phyloP scores from a whole-genome alignment of 2,888 invertebrate species.

The Gisinianus flammeolus region DNA sequence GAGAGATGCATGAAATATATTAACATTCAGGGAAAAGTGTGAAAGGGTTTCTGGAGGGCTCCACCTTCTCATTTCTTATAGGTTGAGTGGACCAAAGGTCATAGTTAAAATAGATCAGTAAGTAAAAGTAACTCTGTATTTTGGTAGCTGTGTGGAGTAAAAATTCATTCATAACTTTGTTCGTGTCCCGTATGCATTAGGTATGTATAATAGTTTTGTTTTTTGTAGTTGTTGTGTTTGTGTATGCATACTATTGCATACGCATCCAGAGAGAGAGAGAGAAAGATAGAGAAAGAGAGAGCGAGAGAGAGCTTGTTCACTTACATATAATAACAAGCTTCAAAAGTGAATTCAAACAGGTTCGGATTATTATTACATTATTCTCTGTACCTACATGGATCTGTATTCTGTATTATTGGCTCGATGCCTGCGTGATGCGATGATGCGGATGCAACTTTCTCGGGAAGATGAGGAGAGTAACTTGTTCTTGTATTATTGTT shows the following conservation, averaged over 20 bases:
- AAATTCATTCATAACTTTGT: constrained; percentile 32
- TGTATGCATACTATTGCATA: too few relatives aligned
- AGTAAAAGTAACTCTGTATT: background rate
- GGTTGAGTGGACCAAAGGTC: background rate
- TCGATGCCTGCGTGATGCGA: constrained; percentile 31
- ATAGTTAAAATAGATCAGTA: constrained; percentile 18
- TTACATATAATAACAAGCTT: background rate
- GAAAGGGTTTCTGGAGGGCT: background rate
- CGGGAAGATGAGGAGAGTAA: too few relatives aligned
- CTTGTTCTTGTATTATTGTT: too few relatives aligned
- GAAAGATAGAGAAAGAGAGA: too few relatives aligned
- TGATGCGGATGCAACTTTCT: background rate
- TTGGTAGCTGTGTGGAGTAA: background rate
- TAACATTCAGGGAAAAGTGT: constrained; percentile 3
- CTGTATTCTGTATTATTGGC: constrained; percentile 35
- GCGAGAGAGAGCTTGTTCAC: background rate
- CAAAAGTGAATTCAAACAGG: too few relatives aligned
- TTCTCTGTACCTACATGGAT: too few relatives aligned
- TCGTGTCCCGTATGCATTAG: background rate
- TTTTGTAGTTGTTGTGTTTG: too few relatives aligned
- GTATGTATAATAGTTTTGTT: background rate
- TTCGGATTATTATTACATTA: too few relatives aligned
- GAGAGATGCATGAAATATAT: background rate
- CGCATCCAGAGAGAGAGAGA: too few relatives aligned
- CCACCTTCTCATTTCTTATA: background rate